Base-by-base conservation (phyloP, 2,113 vertebrate genomes). In the Channa argus region DNA sequence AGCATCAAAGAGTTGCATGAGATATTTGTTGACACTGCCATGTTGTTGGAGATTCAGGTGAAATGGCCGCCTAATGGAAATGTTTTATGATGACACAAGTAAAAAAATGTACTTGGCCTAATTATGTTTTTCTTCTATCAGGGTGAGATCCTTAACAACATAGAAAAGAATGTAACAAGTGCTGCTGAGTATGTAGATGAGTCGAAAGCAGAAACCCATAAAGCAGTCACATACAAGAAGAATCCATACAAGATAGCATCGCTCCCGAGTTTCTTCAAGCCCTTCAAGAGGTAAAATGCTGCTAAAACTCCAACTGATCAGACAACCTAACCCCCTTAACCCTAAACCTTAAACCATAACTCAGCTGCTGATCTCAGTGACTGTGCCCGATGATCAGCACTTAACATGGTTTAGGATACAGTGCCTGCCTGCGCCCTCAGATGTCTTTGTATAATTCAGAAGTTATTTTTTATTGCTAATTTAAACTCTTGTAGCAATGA, bases 131-230 rank as follows among this genome's bases (percentile, higher is more conserved):
- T 37, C 7, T 82, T 92, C 58, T 66, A 15, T 46, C 77, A 98
- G 97, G 96, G 97, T n/a, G 96, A 97, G 74, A 92, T 97, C 92
- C 89, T 96, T 73, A 97, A 98, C 92, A 98, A 95, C 92, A 97
- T 98, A 65, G 96, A 97, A 58, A 96, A 93, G 80, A 96, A 96
- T 0, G 95, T 97, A 33, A 91, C 77, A 78, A 95, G 88, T 7
- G 94, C 96, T 0, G 76, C 86, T 0, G 95, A 96, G 50, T 97
- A 96, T 0, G 92, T 97, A 4, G 94, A 92, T 0, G 75, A 67
- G 0, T 95, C 95, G 2, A 96, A 95, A 73, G 93, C 92, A 41
- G 95, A 96, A 75, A 96, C 95, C 0, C 86, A 93, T 37, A 95
- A 95, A 65, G 97, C 96, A 0, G 82, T 95, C 8, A 83, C 82